Evolutionary conservation across 2,113 vertebrate species (phyloP), one percentile per base, ranked within the genome.

Genomic region (Cinclus cinclus): DNA sequence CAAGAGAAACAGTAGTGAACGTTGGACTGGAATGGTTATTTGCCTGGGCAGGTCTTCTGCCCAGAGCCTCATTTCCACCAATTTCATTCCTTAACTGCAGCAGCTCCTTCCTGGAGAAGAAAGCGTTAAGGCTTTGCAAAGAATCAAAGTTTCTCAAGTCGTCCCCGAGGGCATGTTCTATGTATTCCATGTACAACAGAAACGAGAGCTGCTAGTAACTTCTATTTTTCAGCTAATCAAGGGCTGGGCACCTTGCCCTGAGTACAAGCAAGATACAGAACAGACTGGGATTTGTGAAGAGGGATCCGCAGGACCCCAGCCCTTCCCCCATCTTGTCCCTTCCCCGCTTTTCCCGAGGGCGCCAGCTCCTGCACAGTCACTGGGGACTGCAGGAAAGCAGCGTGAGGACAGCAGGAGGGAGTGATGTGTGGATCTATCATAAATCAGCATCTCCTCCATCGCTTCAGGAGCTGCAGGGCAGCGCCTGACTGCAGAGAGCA

Each of bases 221-320:
- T 49, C 19, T 81, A 46, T 90, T 96, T 92, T 88, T 53, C 39
- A 71, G 39, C 60, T 92, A 79, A 90, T 93, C 83, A 89, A 75
- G 46, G 37, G 69, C 69, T 86, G 56, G 63, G 90, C 52, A 75
- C 16, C 1, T 56, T 87, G 65, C 64, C 76, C 90, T 58, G 62
- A 37, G 58, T 13, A 73, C 9, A 88, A 30, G n/a, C 14, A 49
- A 64, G 63, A 41, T 59, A 35, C 23, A 68, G 22, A 83, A 70
- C 9, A 70, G 47, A 7, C 39, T 13, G 33, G 9, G 41, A 39
- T 74, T 69, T 81, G 25, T 28, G 69, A 56, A 25, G 39, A 70
- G 15, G 11, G 19, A 62, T n/a, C 20, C 39, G 53, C 17, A 15
- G 15, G 71, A 22, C 9, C 8, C 30, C 30, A 56, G 30, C 23